Evolutionary conservation across 2,113 vertebrate species (phyloP), one percentile per base, ranked within the genome.

Genomic region (Ceyx margarethae): DNA sequence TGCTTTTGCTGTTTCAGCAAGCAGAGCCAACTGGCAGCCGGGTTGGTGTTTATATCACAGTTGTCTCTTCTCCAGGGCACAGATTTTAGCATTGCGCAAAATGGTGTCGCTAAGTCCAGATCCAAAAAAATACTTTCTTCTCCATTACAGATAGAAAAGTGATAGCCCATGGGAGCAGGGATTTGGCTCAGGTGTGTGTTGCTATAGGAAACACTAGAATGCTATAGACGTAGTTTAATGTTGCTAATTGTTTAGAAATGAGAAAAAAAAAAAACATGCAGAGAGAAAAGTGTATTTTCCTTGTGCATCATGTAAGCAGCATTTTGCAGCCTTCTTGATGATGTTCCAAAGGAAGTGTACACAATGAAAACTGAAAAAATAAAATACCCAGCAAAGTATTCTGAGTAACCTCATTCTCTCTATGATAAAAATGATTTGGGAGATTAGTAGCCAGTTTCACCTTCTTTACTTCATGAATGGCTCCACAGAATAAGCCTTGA

Each of bases 1-100:
- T 90, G 15, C 42, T 81, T 78, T 69, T 88, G 60, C 77, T 85
- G 25, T 71, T 94, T 85, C 61, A 93, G 71, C 56, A 71, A 83
- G n/a, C 21, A 74, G 60, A 88, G 80, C 73, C 89, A 91, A 58
- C 25, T 67, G 86, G 88, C 68, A 94, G 37, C 8, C 22, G 42
- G 50, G 37, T 43, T 77, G 13, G 21, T 90, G 80, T 85, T 93
- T 88, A 69, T 69, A 74, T 64, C 3, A 5, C 46, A 81, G 76
- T 67, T 93, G 33, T 64, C 94, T 88, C 81, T 54, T 71, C 60
- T 90, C 68, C 37, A 77, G 92, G 85, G 68, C 51, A 81, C 6
- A 43, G 48, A 80, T 75, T 91, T 78, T 48, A 94, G 43, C 61
- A 45, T 67, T 91, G 67, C 3, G 3, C 80, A 90, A 83, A 86